phyloP scores from a whole-genome alignment of 2,113 vertebrate species.

The Mixornis gularis region DNA sequence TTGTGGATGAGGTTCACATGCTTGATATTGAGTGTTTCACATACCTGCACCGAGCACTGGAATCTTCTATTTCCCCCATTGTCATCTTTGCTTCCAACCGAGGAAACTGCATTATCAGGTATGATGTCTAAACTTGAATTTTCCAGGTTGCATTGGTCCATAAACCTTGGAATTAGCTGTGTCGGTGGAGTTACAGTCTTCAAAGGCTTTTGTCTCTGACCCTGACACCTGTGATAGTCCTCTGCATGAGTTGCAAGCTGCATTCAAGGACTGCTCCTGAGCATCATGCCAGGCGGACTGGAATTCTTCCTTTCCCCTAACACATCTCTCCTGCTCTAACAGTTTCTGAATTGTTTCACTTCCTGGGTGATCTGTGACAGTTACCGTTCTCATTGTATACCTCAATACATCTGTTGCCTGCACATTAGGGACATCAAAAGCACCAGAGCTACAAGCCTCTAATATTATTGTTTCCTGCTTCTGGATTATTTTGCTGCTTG shows the following conservation, averaged over 20 bases:
- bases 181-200: not conserved
- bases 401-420: not conserved
- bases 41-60: slow-evolving; percentile 91
- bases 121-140: not conserved
- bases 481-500: not conserved
- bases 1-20: slow-evolving; percentile 98
- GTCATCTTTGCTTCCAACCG: slow-evolving; percentile 97
- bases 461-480: not conserved
- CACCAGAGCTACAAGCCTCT: not conserved
- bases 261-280: not conserved
- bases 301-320: not conserved
- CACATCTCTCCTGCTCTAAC: not conserved
- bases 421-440: not conserved
- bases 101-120: slow-evolving; percentile 95
- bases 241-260: not conserved
- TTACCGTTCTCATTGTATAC: not conserved
- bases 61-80: slow-evolving; percentile 93
- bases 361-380: not conserved
- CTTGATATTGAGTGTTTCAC: slow-evolving; percentile 98
- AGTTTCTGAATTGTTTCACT: not conserved
- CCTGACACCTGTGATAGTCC: not conserved
- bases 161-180: not conserved
- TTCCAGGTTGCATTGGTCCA: not conserved
- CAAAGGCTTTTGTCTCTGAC: not conserved
- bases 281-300: not conserved